phyloP scores from a whole-genome alignment of 2,797 vertebrate genomes.

The Picus viridis region DNA sequence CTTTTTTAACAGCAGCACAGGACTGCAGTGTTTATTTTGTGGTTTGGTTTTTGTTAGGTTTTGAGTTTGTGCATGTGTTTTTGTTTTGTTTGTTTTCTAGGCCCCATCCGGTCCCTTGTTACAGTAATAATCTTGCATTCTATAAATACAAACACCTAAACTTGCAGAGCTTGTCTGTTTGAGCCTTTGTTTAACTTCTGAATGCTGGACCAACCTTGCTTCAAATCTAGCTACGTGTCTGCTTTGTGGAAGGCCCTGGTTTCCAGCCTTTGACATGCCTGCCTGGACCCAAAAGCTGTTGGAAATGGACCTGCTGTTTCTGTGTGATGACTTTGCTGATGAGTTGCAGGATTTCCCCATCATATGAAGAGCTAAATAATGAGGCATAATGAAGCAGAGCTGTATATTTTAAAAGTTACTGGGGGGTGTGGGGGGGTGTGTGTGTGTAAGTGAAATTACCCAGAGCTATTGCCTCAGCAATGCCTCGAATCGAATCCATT shows the following conservation, averaged over 20 bases:
- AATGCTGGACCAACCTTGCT: neutral
- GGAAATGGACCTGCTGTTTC: neutral
- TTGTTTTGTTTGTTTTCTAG: neutral
- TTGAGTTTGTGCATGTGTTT: neutral
- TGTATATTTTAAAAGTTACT: neutral
- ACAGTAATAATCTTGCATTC: neutral
- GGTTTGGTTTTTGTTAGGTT: too few species aligned
- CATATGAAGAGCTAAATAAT: neutral
- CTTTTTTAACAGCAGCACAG: neutral
- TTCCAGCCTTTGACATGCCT: neutral
- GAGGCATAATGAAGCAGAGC: neutral
- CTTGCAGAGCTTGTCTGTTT: neutral
- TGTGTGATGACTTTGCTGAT: neutral
- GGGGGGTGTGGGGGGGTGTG: too few species aligned
- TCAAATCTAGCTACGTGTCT: neutral
- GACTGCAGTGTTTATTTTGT: neutral
- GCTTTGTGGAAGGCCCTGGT: conserved; percentile 4
- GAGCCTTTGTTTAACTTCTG: neutral
- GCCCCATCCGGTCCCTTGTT: neutral
- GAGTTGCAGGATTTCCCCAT: neutral
- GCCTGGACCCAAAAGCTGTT: neutral
- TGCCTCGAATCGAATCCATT: neutral
- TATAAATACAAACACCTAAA: neutral
- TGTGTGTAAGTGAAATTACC: neutral
- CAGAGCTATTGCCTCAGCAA: conserved; percentile 24